Conservation (phyloP, 1,140 invertebrate genomes). For the Fopius arisanus region DNA sequence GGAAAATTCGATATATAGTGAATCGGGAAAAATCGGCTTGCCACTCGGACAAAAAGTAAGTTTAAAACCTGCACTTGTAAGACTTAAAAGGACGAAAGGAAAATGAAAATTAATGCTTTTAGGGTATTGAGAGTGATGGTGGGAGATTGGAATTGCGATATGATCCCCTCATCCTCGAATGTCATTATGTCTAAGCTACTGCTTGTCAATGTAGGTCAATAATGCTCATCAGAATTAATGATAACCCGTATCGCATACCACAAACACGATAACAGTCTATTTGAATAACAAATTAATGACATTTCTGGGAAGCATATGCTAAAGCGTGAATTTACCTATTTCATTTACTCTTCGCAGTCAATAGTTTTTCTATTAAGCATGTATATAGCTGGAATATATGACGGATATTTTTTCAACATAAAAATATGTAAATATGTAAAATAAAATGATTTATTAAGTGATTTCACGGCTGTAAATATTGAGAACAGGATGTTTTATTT, state of each 20-base stretch:
- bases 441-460: no score
- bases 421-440: no score
- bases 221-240: background rate
- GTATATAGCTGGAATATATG: no score
- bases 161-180: background rate
- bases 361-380: background rate
- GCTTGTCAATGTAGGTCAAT: background rate
- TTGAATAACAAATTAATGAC: background rate
- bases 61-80: no score
- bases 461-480: no score
- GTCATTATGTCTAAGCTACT: background rate
- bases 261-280: background rate
- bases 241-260: background rate
- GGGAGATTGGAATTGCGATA: background rate
- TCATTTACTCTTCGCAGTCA: background rate
- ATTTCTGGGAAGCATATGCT: conserved; percentile 8
- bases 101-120: conserved; percentile 42
- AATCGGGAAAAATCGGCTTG: no score
- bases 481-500: no score
- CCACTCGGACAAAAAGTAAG: no score
- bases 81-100: no score
- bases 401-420: no score
- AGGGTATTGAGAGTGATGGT: background rate
- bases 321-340: background rate
- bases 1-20: no score